phyloP scores from a whole-genome alignment of 2,888 invertebrate genomes.

The Agrochola circellaris region DNA sequence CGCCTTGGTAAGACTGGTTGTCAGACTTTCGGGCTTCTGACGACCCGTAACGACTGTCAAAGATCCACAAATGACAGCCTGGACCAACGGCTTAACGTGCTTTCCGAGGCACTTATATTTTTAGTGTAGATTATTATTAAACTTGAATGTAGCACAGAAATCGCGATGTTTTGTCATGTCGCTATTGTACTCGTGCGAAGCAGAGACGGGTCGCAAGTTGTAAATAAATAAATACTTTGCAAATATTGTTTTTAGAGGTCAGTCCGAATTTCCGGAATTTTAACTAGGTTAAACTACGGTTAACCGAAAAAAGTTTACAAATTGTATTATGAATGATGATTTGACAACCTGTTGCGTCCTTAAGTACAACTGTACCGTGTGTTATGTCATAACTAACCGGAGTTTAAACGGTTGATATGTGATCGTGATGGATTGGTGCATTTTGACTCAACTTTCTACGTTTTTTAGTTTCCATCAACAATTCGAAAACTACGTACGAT shows the following conservation, averaged over 20 bases:
- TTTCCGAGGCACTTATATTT: too few species aligned
- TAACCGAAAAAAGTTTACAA: conserved; percentile 4
- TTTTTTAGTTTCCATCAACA: background rate
- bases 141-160: too few species aligned
- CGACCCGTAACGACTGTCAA: too few species aligned
- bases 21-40: too few species aligned
- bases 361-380: background rate
- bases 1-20: too few species aligned
- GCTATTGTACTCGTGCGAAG: background rate
- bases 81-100: too few species aligned
- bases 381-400: conserved; percentile 23
- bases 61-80: too few species aligned
- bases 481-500: background rate
- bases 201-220: background rate
- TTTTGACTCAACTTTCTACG: background rate
- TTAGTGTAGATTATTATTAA: too few species aligned
- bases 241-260: background rate
- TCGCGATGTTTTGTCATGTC: too few species aligned
- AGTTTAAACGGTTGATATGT: conserved; percentile 13
- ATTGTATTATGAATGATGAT: conserved; percentile 38
- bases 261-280: background rate
- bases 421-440: conserved; percentile 21
- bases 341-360: conserved; percentile 37
- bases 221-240: background rate
- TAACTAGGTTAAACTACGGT: background rate